Evolutionary conservation across 2,797 vertebrate genomes (phyloP), one percentile per base, ranked within the genome.

Genomic region (Neomorphus geoffroyi): DNA sequence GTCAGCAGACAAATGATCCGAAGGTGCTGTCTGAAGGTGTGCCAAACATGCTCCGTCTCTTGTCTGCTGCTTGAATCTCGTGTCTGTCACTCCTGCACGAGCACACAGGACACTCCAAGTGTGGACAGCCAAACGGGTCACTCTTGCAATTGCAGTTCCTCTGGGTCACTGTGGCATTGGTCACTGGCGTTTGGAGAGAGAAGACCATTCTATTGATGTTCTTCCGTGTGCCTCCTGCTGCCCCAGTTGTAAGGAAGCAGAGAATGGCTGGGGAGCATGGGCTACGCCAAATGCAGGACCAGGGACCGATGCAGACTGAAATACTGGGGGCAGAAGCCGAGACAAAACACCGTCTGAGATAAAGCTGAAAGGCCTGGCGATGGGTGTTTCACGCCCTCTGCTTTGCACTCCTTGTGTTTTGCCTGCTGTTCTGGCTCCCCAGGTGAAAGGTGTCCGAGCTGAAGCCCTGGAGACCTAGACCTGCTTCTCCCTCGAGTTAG

Each of bases 381-480:
- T 9, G 9, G 14, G 33, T 43, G 27, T 74, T 83, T 37, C 32
- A 15, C 24, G 30, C 24, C 57, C 45, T 39, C 35, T 43, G 39
- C n/a, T n/a, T 32, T 0, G 1, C 57, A 30, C 17, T 24, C 6
- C 12, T 0, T 4, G 28, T 11, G 27, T 54, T 61, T 71, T 71
- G 57, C 43, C 32, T 53, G 18, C 70, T 60, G 46, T 46, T 81
- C 43, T 4, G 1, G 41, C 43, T 70, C n/a, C 32, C 39, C 18
- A 9, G 6, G 11, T 16, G 61, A 39, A 53, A 72, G 54, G 32
- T 1, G 4, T 30, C 30, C 2, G 4, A 53, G 33, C 33, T 37
- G 50, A 43, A 48, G 56, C 32, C 14, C 33, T 48, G 51, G 21
- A 39, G 18, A 48, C 7, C 27, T 15, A 48, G 33, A 62, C 15